A percentile compares a stretch with the other conserved stretches of the same genome.
Conservation (phyloP, 1,140 invertebrate species). For the Elymnias hypermnestra region DNA sequence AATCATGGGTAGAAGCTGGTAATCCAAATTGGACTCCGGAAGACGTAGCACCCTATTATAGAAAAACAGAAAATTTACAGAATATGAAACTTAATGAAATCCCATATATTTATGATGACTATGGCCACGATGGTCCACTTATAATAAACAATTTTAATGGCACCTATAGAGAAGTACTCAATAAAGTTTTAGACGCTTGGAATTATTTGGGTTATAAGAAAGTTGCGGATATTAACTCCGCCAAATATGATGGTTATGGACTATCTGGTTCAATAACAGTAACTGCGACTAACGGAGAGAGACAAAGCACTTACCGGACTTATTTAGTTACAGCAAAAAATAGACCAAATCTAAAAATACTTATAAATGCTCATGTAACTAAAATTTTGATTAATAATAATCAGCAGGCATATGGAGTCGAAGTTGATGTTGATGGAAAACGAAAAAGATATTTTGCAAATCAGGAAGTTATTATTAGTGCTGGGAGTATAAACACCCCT, state of each 20-base stretch:
- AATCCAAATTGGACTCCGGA: conserved; percentile 61
- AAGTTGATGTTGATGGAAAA: conserved; percentile 34
- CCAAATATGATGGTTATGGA: conserved; percentile 8
- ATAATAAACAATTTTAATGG: conserved; percentile 37
- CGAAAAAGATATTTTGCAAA: conserved; percentile 39
- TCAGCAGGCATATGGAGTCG: conserved; percentile 45
- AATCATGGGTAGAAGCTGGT: too few species aligned
- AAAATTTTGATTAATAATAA: conserved; percentile 45
- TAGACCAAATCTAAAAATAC: conserved; percentile 82
- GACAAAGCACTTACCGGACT: conserved; percentile 78
- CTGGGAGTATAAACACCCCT: conserved; percentile 72
- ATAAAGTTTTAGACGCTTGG: conserved; percentile 52
- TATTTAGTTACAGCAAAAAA: conserved; percentile 76
- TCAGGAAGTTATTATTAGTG: conserved; percentile 75
- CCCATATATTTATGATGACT: conserved; percentile 20
- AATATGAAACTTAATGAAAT: conserved; percentile 22
- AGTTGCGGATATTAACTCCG: conserved; percentile 38
- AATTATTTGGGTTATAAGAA: conserved; percentile 37
- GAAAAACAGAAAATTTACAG: conserved; percentile 41
- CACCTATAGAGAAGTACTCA: conserved; percentile 26
- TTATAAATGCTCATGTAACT: conserved; percentile 77
- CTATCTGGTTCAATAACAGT: conserved; percentile 41
- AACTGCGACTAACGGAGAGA: conserved; percentile 71
- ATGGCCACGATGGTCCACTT: conserved; percentile 39
- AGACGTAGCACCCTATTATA: conserved; percentile 26